Conservation (phyloP, 2,113 vertebrate genomes). For the Tricholaema leucomelas region DNA sequence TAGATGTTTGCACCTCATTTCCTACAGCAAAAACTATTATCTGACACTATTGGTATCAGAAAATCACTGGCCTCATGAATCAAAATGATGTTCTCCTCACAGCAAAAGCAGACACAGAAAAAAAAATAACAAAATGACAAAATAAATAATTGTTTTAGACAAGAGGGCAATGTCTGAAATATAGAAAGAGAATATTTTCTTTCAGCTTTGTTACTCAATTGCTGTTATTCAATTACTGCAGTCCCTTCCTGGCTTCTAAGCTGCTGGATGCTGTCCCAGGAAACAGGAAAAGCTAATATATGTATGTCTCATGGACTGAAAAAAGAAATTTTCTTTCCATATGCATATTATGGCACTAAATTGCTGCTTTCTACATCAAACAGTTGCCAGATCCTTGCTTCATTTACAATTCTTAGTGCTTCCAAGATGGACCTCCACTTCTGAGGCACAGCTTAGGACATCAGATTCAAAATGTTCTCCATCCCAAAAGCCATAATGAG, state of each 20-base stretch:
- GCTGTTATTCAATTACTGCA: not conserved
- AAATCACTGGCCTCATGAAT: not conserved
- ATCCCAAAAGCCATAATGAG: not conserved
- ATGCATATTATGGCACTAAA: not conserved
- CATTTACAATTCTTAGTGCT: not conserved
- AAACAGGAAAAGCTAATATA: constrained; percentile 8
- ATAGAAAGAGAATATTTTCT: not conserved
- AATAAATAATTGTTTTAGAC: not conserved
- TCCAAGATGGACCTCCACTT: not conserved
- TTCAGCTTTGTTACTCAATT: not conserved
- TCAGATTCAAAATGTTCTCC: not conserved
- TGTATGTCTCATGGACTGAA: not conserved
- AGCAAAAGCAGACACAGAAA: not conserved
- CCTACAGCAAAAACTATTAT: not conserved
- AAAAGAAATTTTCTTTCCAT: not conserved
- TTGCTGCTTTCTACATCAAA: not conserved
- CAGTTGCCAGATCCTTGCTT: not conserved
- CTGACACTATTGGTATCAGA: not conserved
- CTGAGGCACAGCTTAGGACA: not conserved
- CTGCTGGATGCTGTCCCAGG: constrained; percentile 1
- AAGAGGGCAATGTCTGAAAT: not conserved
- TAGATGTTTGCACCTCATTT: not conserved
- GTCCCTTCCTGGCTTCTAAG: not conserved
- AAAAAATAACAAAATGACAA: not conserved
- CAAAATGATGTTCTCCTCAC: not conserved